These are phyloP conservation scores for Battus philenor DNA, from an alignment of 1,140 invertebrate genomes.

Conservation along the genomic window DNA sequence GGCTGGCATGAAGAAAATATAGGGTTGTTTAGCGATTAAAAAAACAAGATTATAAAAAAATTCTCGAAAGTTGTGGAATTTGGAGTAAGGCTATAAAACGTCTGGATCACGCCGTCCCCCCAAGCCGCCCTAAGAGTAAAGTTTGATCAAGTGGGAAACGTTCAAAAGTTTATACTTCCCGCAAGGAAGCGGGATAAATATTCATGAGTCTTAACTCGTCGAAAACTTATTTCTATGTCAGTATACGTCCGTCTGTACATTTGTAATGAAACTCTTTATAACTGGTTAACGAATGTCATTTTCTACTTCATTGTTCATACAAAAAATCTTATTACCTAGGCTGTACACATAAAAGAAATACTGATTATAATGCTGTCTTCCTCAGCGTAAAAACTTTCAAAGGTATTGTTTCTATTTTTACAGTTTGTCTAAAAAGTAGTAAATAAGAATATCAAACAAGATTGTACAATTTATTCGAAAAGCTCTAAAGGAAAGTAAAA, in stretches of 20 bases:
- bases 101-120: slow-evolving; percentile 33
- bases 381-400: too few relatives aligned
- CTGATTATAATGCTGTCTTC: too few relatives aligned
- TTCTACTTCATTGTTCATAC: slow-evolving; percentile 8
- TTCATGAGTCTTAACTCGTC: slow-evolving; percentile 60
- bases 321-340: too few relatives aligned
- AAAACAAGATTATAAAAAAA: slow-evolving; percentile 3
- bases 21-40: too few relatives aligned
- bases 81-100: slow-evolving; percentile 29
- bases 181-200: slow-evolving; percentile 56
- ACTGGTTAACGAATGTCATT: slow-evolving; percentile 6
- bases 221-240: slow-evolving; percentile 60
- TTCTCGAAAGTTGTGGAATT: slow-evolving; percentile 22
- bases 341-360: too few relatives aligned
- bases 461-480: too few relatives aligned
- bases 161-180: slow-evolving; percentile 55
- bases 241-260: slow-evolving; percentile 48
- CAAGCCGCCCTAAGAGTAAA: slow-evolving; percentile 46
- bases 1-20: not conserved
- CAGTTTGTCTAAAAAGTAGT: too few relatives aligned
- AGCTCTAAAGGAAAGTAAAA: too few relatives aligned
- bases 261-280: slow-evolving; percentile 50
- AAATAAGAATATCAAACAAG: too few relatives aligned
- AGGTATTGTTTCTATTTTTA: too few relatives aligned
- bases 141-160: slow-evolving; percentile 65